Percentiles rank a stretch among this genome's conserved stretches.
Conservation (phyloP, 2,888 invertebrate genomes). For the Synergus umbraculus region DNA sequence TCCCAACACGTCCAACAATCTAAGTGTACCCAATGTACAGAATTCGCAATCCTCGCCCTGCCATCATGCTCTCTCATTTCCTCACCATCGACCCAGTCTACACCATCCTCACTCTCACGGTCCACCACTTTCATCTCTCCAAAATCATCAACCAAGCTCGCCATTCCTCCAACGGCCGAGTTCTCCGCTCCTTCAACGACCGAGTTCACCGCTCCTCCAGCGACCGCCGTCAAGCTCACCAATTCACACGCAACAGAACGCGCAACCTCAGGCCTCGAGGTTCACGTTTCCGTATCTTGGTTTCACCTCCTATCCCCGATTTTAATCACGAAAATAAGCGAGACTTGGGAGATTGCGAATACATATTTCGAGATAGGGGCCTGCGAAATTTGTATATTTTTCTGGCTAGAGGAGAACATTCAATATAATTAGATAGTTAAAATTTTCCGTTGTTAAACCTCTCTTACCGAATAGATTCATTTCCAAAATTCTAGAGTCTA, state of each 20-base stretch:
- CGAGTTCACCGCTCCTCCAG: slow-evolving; percentile 52
- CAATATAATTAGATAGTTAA: slow-evolving; percentile 32
- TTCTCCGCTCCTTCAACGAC: slow-evolving; percentile 44
- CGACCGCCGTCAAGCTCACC: slow-evolving; percentile 55
- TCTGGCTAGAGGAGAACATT: slow-evolving; percentile 25
- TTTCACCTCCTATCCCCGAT: slow-evolving; percentile 73
- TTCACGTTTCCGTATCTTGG: slow-evolving; percentile 73
- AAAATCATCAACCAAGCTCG: slow-evolving; percentile 31
- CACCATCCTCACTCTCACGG: slow-evolving; percentile 23
- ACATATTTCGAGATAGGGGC: neutral
- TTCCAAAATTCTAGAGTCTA: neutral
- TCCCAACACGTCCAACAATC: slow-evolving; percentile 65
- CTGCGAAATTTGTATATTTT: slow-evolving; percentile 39
- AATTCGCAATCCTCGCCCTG: slow-evolving; percentile 72
- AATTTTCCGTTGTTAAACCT: slow-evolving; percentile 12
- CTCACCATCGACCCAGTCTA: slow-evolving; percentile 40
- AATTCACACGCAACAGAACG: slow-evolving; percentile 56
- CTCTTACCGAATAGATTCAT: neutral
- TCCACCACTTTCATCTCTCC: slow-evolving; percentile 32
- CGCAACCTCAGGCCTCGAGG: slow-evolving; percentile 67
- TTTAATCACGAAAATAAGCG: slow-evolving; percentile 51
- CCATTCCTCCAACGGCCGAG: slow-evolving; percentile 41
- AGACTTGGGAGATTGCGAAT: neutral
- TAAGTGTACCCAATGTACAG: slow-evolving; percentile 63
- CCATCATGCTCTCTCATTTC: slow-evolving; percentile 63